Conservation (phyloP, 1,140 invertebrate genomes). For the Venustaconcha ellipsiformis region DNA sequence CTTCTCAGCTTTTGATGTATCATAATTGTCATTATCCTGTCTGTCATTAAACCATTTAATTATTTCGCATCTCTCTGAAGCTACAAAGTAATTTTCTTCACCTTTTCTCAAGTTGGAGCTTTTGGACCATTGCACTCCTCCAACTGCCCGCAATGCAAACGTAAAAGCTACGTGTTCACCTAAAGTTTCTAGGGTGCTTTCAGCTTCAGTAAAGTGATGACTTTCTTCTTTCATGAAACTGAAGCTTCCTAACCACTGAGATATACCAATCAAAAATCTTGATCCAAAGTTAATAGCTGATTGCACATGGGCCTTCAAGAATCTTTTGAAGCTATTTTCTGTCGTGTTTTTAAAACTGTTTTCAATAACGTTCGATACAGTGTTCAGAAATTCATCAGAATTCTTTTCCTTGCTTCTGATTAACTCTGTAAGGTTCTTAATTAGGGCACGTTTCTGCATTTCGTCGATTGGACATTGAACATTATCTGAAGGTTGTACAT, state of each 20-base stretch:
- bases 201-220: not conserved
- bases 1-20: not conserved
- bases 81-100: constrained; percentile 10
- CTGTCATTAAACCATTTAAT: not conserved
- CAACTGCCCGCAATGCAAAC: constrained; percentile 5
- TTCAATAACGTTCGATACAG: not conserved
- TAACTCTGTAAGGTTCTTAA: no score
- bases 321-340: not conserved
- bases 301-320: no score
- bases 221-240: not conserved
- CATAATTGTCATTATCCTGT: not conserved
- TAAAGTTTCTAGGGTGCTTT: constrained; percentile 2
- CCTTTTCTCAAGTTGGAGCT: not conserved
- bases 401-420: no score
- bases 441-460: fast-evolving
- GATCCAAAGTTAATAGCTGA: no score
- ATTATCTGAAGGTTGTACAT: no score
- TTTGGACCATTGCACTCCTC: constrained; percentile 18
- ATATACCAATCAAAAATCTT: no score
- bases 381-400: no score
- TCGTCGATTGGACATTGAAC: no score
- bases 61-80: constrained; percentile 16
- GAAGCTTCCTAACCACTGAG: not conserved
- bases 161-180: not conserved
- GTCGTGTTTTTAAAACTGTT: not conserved